phyloP scores from a whole-genome alignment of 2,113 vertebrate genomes.

The Puma concolor region DNA sequence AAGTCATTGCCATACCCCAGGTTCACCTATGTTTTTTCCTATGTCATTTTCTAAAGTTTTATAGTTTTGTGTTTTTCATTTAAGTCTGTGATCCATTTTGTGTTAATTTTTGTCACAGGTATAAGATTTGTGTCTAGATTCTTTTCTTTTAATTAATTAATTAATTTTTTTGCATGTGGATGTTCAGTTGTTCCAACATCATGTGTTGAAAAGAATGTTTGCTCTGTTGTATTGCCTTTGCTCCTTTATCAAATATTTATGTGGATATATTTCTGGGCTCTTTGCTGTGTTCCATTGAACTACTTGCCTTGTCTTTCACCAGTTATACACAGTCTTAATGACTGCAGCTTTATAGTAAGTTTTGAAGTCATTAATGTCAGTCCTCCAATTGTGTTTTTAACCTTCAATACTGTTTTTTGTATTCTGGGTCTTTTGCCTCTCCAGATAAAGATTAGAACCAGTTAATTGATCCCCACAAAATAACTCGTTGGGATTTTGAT shows the following conservation, averaged over 20 bases:
- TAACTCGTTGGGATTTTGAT: neutral
- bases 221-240: neutral
- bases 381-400: neutral
- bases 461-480: neutral
- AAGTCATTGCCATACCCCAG: neutral
- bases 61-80: neutral
- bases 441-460: neutral
- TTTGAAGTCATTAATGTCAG: neutral
- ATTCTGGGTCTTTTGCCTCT: neutral
- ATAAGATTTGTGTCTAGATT: neutral
- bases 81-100: neutral
- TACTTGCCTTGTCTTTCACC: neutral
- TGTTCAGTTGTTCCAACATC: neutral
- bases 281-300: neutral
- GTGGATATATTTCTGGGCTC: neutral
- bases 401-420: neutral
- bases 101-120: neutral
- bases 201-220: neutral
- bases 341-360: neutral
- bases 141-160: neutral
- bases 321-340: neutral
- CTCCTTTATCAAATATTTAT: neutral
- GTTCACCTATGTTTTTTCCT: neutral
- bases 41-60: neutral
- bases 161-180: neutral